Conservation (phyloP, 2,888 invertebrate genomes). For the Tetheella fluctuosa region DNA sequence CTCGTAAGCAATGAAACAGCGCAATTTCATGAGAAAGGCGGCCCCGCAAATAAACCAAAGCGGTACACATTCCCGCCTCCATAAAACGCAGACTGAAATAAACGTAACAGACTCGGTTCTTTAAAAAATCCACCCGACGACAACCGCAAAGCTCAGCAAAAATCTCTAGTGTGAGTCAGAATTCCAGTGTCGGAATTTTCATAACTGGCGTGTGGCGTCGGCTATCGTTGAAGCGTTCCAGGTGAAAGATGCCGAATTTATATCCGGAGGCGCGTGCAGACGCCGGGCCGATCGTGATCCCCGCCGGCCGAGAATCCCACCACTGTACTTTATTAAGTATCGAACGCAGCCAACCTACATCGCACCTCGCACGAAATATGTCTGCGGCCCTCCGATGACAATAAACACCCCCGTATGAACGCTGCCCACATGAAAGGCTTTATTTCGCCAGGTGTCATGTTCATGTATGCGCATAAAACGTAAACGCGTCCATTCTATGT, state of each 20-base stretch:
- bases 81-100: conserved; percentile 80
- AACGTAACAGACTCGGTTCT: conserved; percentile 77
- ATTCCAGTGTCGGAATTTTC: conserved; percentile 81
- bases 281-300: conserved; percentile 56
- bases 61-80: conserved; percentile 79
- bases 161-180: conserved; percentile 78
- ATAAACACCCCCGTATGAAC: conserved; percentile 61
- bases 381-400: conserved; percentile 59
- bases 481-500: conserved; percentile 49
- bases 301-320: conserved; percentile 47
- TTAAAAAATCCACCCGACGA: conserved; percentile 75
- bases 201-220: conserved; percentile 70
- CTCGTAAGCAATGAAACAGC: conserved; percentile 81
- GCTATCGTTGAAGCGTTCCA: conserved; percentile 64
- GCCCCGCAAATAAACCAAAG: conserved; percentile 80
- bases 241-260: conserved; percentile 73
- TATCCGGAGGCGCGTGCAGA: conserved; percentile 60
- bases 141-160: conserved; percentile 79
- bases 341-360: conserved; percentile 42
- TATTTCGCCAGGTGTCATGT: conserved; percentile 65
- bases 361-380: conserved; percentile 60
- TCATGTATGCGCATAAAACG: conserved; percentile 57
- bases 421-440: conserved; percentile 64
- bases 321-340: conserved; percentile 63
- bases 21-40: conserved; percentile 80